Base-by-base conservation (phyloP, 2,113 vertebrate species). In the Oncorhynchus keta region DNA sequence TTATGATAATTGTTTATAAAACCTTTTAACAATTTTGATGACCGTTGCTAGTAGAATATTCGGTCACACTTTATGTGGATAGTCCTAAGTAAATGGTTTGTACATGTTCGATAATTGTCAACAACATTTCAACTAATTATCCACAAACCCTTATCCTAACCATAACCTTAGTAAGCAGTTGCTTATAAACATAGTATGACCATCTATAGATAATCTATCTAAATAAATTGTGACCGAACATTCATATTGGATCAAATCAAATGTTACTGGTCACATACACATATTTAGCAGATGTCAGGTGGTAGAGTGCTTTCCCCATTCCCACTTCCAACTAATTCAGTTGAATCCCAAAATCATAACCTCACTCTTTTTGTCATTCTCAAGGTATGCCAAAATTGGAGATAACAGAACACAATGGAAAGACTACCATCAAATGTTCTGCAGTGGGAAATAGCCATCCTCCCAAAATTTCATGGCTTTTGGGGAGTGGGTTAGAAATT, bases 391-490 rank as follows among this genome's bases (percentile, higher is more conserved):
- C 93, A 39, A 85, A 48, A 76, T 83, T 94, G 20, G 59, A 35
- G 20, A 49, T 55, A 11, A 13, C 28, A n/a, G 73, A 79, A 18
- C 68, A 89, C 72, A 45, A 70, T 0, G 86, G 73, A 73, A 67
- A 26, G 51, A 66, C 32, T 32, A 20, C 78, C 1, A 39, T 94
- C 30, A 90, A 86, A 75, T 95, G 94, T 68, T 74, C 80, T 12
- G 89, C 90, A n/a, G 75, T 77, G 20, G 91, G 76, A 20, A 93
- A 83, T 59, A 28, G 70, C 39, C 5, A 72, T 6, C 80, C 81
- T 45, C 90, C 92, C 1, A 66, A 79, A 78, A 87, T 95, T 35
- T 89, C 68, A 35, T 94, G 93, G 93, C 64, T 77, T 16, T 3
- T 94, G 5, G 59, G 85, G 24, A 28, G 74, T 16, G 84, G 74